Percentiles rank a stretch among this genome's conserved stretches.
These are phyloP conservation scores for Lasioglossum morio DNA, from an alignment of 2,888 invertebrate genomes.

Conservation along the genomic window DNA sequence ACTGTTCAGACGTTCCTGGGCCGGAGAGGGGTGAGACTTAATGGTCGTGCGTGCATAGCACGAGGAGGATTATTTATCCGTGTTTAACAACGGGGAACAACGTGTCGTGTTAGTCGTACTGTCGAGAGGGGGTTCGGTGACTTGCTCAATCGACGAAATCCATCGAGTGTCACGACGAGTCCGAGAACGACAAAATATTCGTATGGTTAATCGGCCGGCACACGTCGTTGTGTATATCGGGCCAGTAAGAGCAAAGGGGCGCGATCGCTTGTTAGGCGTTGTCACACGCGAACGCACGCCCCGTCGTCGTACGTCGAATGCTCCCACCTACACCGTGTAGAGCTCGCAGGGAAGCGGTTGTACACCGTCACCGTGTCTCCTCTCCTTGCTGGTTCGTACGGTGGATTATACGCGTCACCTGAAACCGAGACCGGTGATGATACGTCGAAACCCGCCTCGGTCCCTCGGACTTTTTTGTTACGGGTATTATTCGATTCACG, in stretches of 20 bases:
- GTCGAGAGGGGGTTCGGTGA: neutral
- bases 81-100: conserved; percentile 25
- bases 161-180: conserved; percentile 51
- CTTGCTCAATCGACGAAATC: conserved; percentile 53
- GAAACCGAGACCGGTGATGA: conserved; percentile 27
- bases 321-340: conserved; percentile 66
- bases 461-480: neutral
- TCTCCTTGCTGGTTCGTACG: conserved; percentile 37
- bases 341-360: conserved; percentile 48
- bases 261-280: conserved; percentile 77
- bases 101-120: conserved; percentile 38
- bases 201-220: conserved; percentile 17
- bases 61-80: conserved; percentile 49
- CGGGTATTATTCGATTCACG: conserved; percentile 36
- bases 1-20: conserved; percentile 64
- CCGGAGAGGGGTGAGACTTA: conserved; percentile 53
- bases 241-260: conserved; percentile 59
- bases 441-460: conserved; percentile 22
- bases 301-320: conserved; percentile 61
- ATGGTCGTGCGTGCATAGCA: conserved; percentile 62
- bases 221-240: conserved; percentile 44
- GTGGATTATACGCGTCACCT: conserved; percentile 54
- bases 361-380: conserved; percentile 25
- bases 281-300: conserved; percentile 76
- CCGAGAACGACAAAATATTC: conserved; percentile 19